Percentiles rank a stretch among this genome's conserved stretches.
Conservation (phyloP, 2,888 invertebrate genomes). For the Oligia strigilis region DNA sequence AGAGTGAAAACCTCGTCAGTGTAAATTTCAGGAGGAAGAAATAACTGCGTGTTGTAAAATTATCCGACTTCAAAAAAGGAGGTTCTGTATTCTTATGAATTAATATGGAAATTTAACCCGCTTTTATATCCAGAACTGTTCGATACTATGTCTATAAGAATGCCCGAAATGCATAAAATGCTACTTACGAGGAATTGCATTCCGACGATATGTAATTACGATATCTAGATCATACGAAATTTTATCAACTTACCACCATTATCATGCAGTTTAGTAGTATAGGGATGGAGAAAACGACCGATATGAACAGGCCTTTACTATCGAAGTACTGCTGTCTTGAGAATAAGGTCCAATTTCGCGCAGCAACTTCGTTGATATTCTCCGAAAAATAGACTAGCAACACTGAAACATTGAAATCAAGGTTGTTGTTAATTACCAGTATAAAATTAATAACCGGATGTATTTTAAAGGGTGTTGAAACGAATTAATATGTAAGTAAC, state of each 20-base stretch:
- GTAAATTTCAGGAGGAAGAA: too few relatives aligned
- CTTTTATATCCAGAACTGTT: too few relatives aligned
- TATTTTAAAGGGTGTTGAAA: slow-evolving; percentile 2
- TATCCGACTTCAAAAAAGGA: too few relatives aligned
- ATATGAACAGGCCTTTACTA: slow-evolving; percentile 97
- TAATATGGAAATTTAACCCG: too few relatives aligned
- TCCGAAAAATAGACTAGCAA: slow-evolving; percentile 97
- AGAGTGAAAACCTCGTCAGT: too few relatives aligned
- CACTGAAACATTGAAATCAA: slow-evolving; percentile 91
- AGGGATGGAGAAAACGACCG: slow-evolving; percentile 97
- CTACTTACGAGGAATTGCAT: too few relatives aligned
- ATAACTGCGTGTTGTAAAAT: too few relatives aligned
- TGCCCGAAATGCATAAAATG: too few relatives aligned
- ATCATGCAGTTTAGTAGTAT: slow-evolving; percentile 97
- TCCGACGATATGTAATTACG: too few relatives aligned
- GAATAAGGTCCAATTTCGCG: slow-evolving; percentile 96
- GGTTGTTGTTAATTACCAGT: slow-evolving; percentile 21
- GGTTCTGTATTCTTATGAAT: too few relatives aligned
- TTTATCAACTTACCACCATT: slow-evolving; percentile 95
- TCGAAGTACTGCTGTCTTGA: slow-evolving; percentile 98
- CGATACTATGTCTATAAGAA: too few relatives aligned
- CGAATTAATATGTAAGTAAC: slow-evolving; percentile 1
- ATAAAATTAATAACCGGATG: not conserved
- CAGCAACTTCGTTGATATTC: slow-evolving; percentile 96
- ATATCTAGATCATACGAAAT: slow-evolving; percentile 32